Evolutionary conservation across 2,797 vertebrate genomes (phyloP).

Genomic region (Spea hammondii): DNA sequence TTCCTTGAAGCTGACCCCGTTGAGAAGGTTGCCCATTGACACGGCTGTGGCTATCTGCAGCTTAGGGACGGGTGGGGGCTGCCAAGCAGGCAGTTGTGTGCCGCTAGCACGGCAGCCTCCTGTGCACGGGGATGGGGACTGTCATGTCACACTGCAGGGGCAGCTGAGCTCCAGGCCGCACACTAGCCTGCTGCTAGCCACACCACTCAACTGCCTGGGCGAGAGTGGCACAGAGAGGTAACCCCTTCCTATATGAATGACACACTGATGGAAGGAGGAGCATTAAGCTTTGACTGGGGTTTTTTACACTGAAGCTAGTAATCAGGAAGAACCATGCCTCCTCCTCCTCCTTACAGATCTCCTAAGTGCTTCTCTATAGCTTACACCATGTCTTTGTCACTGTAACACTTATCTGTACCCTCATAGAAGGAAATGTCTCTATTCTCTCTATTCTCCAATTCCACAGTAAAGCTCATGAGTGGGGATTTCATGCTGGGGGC

Average conservation of each 20-base stretch:
- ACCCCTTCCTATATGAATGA: constrained; percentile 34
- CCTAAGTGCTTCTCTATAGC: background rate
- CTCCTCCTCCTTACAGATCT: background rate
- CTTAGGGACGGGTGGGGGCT: background rate
- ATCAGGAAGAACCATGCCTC: background rate
- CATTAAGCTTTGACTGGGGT: constrained; percentile 16
- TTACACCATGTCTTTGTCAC: background rate
- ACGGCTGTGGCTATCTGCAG: background rate
- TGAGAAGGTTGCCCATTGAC: constrained; percentile 90
- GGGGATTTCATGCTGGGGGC: no score
- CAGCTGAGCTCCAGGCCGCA: constrained; percentile 24
- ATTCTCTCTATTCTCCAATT: no score
- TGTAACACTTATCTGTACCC: no score
- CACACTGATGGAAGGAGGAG: constrained; percentile 17
- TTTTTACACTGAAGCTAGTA: background rate
- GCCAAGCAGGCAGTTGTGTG: background rate
- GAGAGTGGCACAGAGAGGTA: constrained; percentile 3
- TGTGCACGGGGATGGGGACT: constrained; percentile 6
- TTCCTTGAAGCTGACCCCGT: constrained; percentile 85
- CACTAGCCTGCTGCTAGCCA: constrained; percentile 4
- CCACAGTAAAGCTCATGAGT: no score
- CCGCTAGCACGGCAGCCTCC: constrained; percentile 9
- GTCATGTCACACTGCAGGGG: constrained; percentile 35
- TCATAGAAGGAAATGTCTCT: no score
- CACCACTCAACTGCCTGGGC: background rate